Evolutionary conservation across 1,140 invertebrate genomes (phyloP).

Genomic region (Dolichoris vasculosae): DNA sequence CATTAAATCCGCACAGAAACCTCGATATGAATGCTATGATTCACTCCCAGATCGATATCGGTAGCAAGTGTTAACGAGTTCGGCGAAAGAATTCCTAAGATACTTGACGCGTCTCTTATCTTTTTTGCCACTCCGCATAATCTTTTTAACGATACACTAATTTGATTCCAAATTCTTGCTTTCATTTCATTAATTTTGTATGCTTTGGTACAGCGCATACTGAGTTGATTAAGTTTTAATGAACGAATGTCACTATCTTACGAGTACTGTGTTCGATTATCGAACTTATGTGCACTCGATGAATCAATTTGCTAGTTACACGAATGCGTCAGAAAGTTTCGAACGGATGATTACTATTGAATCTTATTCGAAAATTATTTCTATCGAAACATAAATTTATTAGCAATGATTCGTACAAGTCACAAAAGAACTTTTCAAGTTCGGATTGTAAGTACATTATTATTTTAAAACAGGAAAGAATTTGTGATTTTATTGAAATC

Average conservation of each 20-base stretch:
- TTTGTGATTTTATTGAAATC: neutral
- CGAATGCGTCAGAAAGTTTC: too few species aligned
- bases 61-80: neutral
- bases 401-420: neutral
- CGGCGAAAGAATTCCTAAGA: neutral
- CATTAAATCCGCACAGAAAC: neutral
- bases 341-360: too few species aligned
- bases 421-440: neutral
- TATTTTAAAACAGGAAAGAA: neutral
- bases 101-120: neutral
- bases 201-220: neutral
- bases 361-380: neutral
- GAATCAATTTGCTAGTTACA: too few species aligned
- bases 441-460: neutral
- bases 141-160: constrained; percentile 9
- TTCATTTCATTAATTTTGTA: neutral
- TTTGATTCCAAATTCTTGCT: neutral
- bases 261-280: too few species aligned
- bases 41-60: neutral
- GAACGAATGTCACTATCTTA: neutral
- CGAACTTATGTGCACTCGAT: too few species aligned
- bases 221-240: neutral
- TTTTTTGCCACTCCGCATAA: neutral
- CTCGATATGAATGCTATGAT: too few species aligned
- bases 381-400: neutral